Base-by-base conservation (phyloP, 2,888 invertebrate species). In the Tipula vernalis region DNA sequence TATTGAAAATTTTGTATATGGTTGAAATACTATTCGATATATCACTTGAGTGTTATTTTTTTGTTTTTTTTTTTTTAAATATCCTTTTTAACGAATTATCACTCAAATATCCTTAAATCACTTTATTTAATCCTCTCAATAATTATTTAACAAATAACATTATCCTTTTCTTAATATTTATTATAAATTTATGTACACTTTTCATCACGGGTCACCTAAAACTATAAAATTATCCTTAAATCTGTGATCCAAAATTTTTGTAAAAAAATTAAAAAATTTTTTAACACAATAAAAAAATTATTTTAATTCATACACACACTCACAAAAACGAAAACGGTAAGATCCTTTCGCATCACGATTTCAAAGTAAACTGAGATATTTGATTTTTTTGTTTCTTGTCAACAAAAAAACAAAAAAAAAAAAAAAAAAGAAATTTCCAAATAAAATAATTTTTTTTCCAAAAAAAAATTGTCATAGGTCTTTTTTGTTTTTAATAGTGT, bases 361-460 rank as follows among this genome's bases (percentile, higher is more conserved):
- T 84, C 84, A 41, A n/a, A 84, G 41, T 84, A 84, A 84, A 84
- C 84, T 84, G 84, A 84, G 84, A 84, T n/a, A n/a, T 84, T 84
- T 84, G 13, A 39, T 84, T 39, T 84, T 84, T 84, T 84, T 84
- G 84, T 84, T 84, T 39, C 41, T 71, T 71, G 71, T 84, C 84
- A 28, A n/a, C n/a, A 84, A 84, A 84, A 84, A 84, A 84, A 84
- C 0, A 84, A 6, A 36, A 84, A 39, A 36, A 84, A 36, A 41
- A 39, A 41, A 5, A 84, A 39, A 84, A 84, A n/a, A 84, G 39
- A 3, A 36, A 83, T 36, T 12, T 15, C n/a, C 13, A 84, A 84
- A 84, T 41, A 41, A 84, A 71, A 71, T 28, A 71, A 4, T 71
- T 71, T 6, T 71, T 71, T 71, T 71, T 4, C 71, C 8, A 71